A percentile compares a stretch with the other conserved stretches of the same genome.
Evolutionary conservation across 2,797 vertebrate species (phyloP).

Genomic region (Xenops minutus): DNA sequence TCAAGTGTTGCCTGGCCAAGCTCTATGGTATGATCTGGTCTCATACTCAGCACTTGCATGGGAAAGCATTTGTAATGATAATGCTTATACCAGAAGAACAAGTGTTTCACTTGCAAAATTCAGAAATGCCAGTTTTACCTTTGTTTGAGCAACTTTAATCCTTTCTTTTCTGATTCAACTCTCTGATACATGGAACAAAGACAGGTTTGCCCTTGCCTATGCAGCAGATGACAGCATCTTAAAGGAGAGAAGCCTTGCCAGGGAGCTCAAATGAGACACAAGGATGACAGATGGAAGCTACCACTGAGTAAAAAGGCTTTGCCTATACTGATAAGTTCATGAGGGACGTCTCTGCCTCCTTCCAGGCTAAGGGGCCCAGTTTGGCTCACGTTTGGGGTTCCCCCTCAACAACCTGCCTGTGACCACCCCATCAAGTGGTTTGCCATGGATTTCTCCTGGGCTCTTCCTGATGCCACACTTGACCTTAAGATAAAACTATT

Average conservation of each 20-base stretch:
- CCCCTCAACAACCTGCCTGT: not conserved
- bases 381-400: not conserved
- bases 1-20: not conserved
- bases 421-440: fast-evolving
- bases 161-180: not conserved
- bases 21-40: not conserved
- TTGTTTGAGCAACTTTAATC: not conserved
- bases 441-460: not conserved
- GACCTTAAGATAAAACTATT: not conserved
- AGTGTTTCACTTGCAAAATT: not conserved
- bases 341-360: not conserved
- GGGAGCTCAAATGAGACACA: not conserved
- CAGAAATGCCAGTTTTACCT: not conserved
- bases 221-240: not conserved
- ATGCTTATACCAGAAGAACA: not conserved
- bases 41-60: not conserved
- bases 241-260: not conserved
- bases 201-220: not conserved
- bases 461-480: not conserved
- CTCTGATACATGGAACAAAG: not conserved
- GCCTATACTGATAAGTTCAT: not conserved
- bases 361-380: not conserved
- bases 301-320: not conserved
- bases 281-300: not conserved
- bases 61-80: not conserved